phyloP scores from a whole-genome alignment of 1,140 invertebrate species.

The Babylonia areolata region DNA sequence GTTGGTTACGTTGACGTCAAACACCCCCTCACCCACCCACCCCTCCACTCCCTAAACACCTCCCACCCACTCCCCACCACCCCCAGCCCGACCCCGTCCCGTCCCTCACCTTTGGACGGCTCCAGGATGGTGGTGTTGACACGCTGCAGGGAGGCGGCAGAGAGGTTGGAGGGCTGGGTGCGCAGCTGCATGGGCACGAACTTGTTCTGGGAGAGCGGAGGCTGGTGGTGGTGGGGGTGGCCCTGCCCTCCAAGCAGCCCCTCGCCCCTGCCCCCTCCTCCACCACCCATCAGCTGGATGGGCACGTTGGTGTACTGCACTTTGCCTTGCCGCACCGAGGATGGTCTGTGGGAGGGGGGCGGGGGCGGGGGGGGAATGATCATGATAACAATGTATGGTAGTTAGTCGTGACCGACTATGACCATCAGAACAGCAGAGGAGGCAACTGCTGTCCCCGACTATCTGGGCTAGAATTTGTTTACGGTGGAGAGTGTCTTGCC shows the following conservation, averaged over 20 bases:
- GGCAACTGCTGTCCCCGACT: too few species aligned
- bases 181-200: constrained; percentile 65
- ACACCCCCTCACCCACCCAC: too few species aligned
- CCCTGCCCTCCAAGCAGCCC: background rate
- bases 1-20: too few species aligned
- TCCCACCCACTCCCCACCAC: too few species aligned
- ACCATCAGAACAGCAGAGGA: too few species aligned
- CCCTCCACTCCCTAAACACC: too few species aligned
- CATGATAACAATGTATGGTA: too few species aligned
- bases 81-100: too few species aligned
- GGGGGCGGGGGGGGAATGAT: too few species aligned
- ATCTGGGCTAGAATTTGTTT: too few species aligned
- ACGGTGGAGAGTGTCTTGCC: too few species aligned
- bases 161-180: constrained; percentile 59
- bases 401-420: too few species aligned
- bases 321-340: constrained; percentile 35
- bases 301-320: constrained; percentile 39
- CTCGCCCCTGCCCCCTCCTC: background rate
- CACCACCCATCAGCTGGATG: constrained; percentile 35
- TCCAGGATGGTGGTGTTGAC: constrained; percentile 59
- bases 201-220: constrained; percentile 43
- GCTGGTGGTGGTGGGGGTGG: constrained; percentile 2
- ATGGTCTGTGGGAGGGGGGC: constrained; percentile 24
- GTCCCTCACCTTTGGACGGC: constrained; percentile 33
- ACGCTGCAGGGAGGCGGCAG: constrained; percentile 53